phyloP scores from a whole-genome alignment of 2,797 vertebrate species.

The Picus viridis region DNA sequence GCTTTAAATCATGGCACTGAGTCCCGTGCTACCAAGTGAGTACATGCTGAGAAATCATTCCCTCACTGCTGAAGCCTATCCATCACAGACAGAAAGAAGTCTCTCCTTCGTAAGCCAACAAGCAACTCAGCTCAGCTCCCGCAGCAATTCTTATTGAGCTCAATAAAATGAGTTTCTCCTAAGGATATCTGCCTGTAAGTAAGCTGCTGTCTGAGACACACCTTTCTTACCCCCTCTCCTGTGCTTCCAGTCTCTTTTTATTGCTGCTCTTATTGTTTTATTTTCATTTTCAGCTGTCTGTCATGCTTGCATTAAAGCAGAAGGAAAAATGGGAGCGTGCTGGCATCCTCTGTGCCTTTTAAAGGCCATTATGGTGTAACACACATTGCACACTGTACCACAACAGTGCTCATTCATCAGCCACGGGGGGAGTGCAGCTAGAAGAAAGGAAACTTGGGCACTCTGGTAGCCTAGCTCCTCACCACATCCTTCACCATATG shows the following conservation, averaged over 20 bases:
- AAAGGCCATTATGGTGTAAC: not conserved
- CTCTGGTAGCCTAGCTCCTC: not conserved
- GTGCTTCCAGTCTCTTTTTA: not conserved
- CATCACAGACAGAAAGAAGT: not conserved
- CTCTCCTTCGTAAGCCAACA: not conserved
- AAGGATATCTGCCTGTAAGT: not conserved
- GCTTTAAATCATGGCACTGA: not conserved
- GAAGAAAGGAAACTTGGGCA: not conserved
- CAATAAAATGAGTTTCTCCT: not conserved
- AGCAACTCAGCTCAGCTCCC: slow-evolving; percentile 17
- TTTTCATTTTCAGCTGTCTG: not conserved
- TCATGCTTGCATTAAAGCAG: not conserved
- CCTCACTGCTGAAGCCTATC: not conserved
- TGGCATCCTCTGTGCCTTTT: not conserved
- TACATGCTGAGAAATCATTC: not conserved
- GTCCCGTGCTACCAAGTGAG: not conserved
- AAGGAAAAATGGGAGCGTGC: not conserved
- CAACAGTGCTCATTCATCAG: slow-evolving; percentile 22
- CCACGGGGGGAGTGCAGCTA: not conserved
- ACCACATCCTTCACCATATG: not conserved
- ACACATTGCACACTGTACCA: not conserved
- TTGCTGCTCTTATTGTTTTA: not conserved
- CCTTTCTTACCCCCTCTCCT: not conserved
- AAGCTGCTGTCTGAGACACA: not conserved
- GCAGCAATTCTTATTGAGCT: not conserved